Conservation (phyloP, 2,888 invertebrate genomes). For the Lepas anatifera region DNA sequence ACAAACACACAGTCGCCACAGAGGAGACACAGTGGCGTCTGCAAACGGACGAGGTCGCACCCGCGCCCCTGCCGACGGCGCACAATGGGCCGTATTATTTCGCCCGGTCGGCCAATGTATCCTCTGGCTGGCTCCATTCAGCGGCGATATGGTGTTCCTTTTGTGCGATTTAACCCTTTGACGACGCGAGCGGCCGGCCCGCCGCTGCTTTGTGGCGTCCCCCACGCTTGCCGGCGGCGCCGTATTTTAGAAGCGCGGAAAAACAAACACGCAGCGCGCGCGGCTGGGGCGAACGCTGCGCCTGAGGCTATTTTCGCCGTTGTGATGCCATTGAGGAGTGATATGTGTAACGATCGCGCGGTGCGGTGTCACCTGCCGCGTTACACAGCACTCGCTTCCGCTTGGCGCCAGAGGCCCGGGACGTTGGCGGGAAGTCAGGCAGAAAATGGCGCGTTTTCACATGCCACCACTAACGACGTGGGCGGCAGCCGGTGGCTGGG, state of each 20-base stretch:
- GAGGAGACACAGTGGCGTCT: neutral
- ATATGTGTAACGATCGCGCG: neutral
- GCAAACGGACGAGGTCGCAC: neutral
- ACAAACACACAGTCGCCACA: neutral
- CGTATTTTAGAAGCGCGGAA: constrained; percentile 9
- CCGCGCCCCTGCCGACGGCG: neutral
- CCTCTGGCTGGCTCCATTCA: neutral
- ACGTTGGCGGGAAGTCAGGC: neutral
- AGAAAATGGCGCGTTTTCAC: too few relatives aligned
- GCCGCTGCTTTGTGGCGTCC: neutral
- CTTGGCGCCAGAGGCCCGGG: neutral
- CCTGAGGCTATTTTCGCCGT: neutral
- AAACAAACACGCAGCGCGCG: neutral
- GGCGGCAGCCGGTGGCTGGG: too few relatives aligned
- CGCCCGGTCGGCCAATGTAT: constrained; percentile 8
- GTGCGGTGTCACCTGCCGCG: neutral
- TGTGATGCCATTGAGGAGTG: neutral
- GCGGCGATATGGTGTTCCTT: constrained; percentile 8
- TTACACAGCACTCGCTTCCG: too few relatives aligned
- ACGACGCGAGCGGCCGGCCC: constrained; percentile 1
- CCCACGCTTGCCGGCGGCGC: neutral
- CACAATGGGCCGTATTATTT: constrained; percentile 1
- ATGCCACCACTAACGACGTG: too few relatives aligned
- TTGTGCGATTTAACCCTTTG: constrained; percentile 12
- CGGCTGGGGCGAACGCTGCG: neutral